A percentile compares a stretch with the other conserved stretches of the same genome.
Conservation (phyloP, 2,797 vertebrate species). For the Rhabdomys pumilio region DNA sequence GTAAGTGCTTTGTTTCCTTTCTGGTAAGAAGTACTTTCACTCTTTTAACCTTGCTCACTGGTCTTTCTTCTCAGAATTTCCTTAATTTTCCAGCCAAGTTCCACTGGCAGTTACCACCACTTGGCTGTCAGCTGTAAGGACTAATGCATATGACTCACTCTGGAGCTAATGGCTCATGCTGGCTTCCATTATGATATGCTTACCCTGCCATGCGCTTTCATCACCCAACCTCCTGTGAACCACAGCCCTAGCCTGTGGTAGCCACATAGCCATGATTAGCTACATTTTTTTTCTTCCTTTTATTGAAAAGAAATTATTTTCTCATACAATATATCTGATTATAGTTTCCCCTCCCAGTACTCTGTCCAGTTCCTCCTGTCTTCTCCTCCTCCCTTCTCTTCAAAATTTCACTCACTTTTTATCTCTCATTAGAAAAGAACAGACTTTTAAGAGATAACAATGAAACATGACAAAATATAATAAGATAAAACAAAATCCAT, state of each 20-base stretch:
- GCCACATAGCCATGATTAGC: neutral
- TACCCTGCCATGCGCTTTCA: neutral
- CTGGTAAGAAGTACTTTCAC: neutral
- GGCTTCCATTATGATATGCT: neutral
- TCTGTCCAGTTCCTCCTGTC: neutral
- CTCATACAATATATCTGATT: neutral
- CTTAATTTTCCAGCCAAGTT: neutral
- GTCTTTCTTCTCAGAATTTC: neutral
- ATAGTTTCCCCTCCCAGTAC: neutral
- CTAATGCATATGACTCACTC: neutral
- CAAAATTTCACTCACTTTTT: neutral
- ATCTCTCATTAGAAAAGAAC: neutral
- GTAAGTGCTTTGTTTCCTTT: constrained; percentile 7
- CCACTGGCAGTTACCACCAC: neutral
- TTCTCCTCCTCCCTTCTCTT: neutral
- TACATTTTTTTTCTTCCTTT: neutral
- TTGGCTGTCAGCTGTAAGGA: neutral
- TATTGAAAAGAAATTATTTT: neutral
- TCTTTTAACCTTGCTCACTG: neutral
- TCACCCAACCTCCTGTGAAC: neutral
- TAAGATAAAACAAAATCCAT: neutral
- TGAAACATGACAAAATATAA: neutral
- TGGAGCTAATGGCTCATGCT: neutral
- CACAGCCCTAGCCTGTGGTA: neutral
- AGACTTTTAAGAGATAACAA: neutral